phyloP scores from a whole-genome alignment of 2,888 invertebrate genomes.

The Stegophylla sp. region DNA sequence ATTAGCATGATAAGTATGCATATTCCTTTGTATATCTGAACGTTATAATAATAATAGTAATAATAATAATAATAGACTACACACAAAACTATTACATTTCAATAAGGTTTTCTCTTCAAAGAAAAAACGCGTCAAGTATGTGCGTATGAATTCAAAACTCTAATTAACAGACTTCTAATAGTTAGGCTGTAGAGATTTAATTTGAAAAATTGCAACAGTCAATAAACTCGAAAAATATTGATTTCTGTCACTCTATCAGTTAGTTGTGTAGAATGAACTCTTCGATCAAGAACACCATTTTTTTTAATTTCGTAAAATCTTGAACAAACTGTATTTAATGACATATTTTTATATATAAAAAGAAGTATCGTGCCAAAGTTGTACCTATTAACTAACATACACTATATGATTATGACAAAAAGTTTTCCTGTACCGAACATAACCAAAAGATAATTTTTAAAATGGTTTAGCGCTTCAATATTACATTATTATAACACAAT shows the following conservation, averaged over 20 bases:
- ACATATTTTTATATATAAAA: too few relatives aligned
- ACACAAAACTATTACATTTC: not conserved
- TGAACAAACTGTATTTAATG: too few relatives aligned
- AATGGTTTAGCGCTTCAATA: too few relatives aligned
- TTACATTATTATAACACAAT: too few relatives aligned
- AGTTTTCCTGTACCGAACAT: too few relatives aligned
- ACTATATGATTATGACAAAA: too few relatives aligned
- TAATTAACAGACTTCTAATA: slow-evolving; percentile 20
- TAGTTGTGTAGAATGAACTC: too few relatives aligned
- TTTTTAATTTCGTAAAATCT: too few relatives aligned
- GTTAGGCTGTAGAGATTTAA: not conserved
- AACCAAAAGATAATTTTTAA: too few relatives aligned
- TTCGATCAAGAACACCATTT: too few relatives aligned
- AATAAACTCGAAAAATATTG: not conserved
- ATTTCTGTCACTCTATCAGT: not conserved
- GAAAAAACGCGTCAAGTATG: slow-evolving; percentile 14
- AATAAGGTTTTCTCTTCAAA: slow-evolving; percentile 23
- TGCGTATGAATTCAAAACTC: not conserved
- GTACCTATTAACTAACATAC: too few relatives aligned
- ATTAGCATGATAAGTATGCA: slow-evolving; percentile 35
- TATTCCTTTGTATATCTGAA: slow-evolving; percentile 17
- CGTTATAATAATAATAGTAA: slow-evolving; percentile 24
- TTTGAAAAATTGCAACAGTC: not conserved
- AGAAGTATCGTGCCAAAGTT: too few relatives aligned
- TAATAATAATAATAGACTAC: slow-evolving; percentile 18